phyloP scores from a whole-genome alignment of 2,888 invertebrate genomes.

The Anaspis maculata region DNA sequence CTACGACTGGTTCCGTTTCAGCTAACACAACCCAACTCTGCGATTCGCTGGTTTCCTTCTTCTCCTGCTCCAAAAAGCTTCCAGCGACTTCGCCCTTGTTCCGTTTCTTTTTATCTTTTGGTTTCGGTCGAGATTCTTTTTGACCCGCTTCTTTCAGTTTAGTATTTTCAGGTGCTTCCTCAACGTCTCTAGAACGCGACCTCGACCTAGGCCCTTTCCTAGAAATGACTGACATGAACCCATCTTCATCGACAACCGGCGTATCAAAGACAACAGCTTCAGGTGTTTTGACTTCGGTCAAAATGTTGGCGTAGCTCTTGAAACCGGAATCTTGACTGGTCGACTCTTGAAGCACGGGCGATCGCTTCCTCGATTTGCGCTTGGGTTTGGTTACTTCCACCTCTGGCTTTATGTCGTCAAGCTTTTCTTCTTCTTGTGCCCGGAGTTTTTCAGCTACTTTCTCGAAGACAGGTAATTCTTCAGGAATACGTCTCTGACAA shows the following conservation, averaged over 20 bases:
- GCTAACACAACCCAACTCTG: conserved; percentile 5
- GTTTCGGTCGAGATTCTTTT: not conserved
- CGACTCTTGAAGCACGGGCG: too few relatives aligned
- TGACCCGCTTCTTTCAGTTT: conserved; percentile 3
- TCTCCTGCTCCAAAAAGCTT: conserved; percentile 5
- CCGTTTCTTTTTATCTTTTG: conserved; percentile 3
- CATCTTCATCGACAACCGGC: conserved; percentile 16
- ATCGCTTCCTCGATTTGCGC: too few relatives aligned
- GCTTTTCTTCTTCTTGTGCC: too few relatives aligned
- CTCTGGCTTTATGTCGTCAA: too few relatives aligned
- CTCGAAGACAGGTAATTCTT: too few relatives aligned
- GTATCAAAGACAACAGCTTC: not conserved
- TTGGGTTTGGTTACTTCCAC: too few relatives aligned
- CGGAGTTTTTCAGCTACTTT: too few relatives aligned
- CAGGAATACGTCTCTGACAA: not conserved
- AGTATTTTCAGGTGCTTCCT: not conserved
- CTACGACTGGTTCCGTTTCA: conserved; percentile 3
- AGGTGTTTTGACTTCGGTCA: not conserved
- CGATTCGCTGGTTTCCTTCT: conserved; percentile 4
- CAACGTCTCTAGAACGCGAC: conserved; percentile 18
- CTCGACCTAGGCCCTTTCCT: conserved; percentile 28
- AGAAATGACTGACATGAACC: conserved; percentile 26
- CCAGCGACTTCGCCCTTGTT: conserved; percentile 1
- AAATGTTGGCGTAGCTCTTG: not conserved
- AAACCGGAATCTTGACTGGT: too few relatives aligned